Percentiles rank a stretch among this genome's conserved stretches.
Evolutionary conservation across 2,797 vertebrate species (phyloP).

Genomic region (Pseudomugil tenellus): DNA sequence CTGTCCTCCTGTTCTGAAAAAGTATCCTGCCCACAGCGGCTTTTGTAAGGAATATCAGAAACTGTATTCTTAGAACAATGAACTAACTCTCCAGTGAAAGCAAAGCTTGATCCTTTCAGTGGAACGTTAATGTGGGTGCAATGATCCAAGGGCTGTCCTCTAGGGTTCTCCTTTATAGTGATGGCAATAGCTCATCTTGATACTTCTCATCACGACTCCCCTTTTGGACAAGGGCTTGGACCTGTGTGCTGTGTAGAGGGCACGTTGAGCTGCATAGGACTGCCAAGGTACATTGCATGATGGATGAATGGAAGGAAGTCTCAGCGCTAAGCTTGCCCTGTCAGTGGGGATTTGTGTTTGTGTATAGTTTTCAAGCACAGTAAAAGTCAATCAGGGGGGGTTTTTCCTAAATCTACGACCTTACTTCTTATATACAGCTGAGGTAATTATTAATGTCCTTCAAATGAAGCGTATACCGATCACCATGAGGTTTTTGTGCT

Average conservation of each 20-base stretch:
- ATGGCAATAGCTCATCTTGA: constrained; percentile 70
- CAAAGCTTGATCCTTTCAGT: constrained; percentile 53
- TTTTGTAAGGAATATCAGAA: constrained; percentile 9
- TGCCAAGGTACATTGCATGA: constrained; percentile 49
- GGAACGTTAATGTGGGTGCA: constrained; percentile 66
- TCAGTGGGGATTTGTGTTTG: constrained; percentile 40
- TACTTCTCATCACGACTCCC: constrained; percentile 51
- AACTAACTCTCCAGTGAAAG: constrained; percentile 51
- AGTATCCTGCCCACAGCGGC: constrained; percentile 38
- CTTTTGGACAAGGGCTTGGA: constrained; percentile 58
- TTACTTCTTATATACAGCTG: neutral
- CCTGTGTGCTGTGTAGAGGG: constrained; percentile 43
- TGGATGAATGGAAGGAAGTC: constrained; percentile 47
- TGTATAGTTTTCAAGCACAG: constrained; percentile 19
- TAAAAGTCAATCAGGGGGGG: constrained; percentile 9
- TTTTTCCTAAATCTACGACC: neutral
- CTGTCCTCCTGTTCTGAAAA: constrained; percentile 26
- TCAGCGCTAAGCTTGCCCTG: constrained; percentile 17
- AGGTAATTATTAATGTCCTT: constrained; percentile 11
- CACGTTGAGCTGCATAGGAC: constrained; percentile 29
- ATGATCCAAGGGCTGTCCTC: constrained; percentile 61
- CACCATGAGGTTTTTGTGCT: neutral
- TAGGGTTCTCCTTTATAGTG: constrained; percentile 56
- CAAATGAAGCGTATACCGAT: neutral
- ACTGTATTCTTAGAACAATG: constrained; percentile 61